Evolutionary conservation across 1,140 invertebrate genomes (phyloP).

Genomic region (Episyrphus balteatus): DNA sequence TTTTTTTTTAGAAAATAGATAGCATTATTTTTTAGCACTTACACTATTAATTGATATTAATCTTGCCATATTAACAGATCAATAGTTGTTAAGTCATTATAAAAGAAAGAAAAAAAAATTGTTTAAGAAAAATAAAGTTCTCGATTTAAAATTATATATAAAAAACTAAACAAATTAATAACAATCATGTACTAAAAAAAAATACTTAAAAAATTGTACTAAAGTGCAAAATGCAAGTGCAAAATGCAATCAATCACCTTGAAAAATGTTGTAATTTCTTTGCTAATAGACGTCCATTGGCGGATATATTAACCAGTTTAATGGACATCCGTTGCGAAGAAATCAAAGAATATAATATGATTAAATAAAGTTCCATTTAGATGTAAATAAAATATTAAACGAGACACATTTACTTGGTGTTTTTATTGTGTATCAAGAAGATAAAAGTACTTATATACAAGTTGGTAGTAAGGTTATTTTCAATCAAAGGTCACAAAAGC

Average conservation of each 20-base stretch:
- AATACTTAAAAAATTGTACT: background rate
- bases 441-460: too few species aligned
- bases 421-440: too few species aligned
- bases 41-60: conserved; percentile 18
- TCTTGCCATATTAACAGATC: conserved; percentile 36
- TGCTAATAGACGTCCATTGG: conserved; percentile 32
- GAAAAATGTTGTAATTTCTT: conserved; percentile 15
- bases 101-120: conserved; percentile 5
- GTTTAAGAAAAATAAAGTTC: background rate
- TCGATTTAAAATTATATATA: conserved; percentile 1
- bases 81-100: conserved; percentile 15
- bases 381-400: too few species aligned
- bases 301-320: conserved; percentile 5
- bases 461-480: too few species aligned
- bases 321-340: conserved; percentile 32
- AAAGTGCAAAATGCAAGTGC: background rate
- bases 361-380: too few species aligned
- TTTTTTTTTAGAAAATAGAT: background rate
- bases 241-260: background rate
- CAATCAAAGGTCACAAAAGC: too few species aligned
- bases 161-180: conserved; percentile 1
- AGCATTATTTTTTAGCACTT: background rate
- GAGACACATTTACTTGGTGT: too few species aligned
- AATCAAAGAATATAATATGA: conserved; percentile 1
- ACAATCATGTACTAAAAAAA: too few species aligned